Evolutionary conservation across 2,113 vertebrate species (phyloP).

Genomic region (Gorsachius goisagi): DNA sequence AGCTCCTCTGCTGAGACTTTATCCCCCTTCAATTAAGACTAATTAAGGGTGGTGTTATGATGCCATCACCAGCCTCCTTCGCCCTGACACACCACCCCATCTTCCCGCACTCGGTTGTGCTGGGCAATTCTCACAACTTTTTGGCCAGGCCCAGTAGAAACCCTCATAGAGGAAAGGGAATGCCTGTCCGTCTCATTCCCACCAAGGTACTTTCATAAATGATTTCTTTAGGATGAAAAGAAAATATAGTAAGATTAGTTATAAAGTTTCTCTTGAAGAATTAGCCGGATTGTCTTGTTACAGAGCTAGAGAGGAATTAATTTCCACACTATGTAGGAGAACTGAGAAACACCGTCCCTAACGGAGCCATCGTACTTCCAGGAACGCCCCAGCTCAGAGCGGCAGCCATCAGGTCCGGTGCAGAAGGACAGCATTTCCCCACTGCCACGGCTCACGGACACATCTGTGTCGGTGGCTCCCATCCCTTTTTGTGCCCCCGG

Average conservation of each 20-base stretch:
- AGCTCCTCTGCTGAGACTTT: background rate
- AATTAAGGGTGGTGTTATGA: background rate
- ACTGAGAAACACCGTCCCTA: background rate
- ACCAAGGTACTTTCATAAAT: background rate
- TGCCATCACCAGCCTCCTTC: background rate
- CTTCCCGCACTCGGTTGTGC: rapidly evolving
- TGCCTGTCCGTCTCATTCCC: background rate
- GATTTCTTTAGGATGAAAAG: background rate
- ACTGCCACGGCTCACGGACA: background rate
- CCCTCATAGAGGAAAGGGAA: background rate
- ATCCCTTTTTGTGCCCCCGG: background rate
- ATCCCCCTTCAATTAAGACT: background rate
- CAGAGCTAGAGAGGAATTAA: background rate
- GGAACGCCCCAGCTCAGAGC: background rate
- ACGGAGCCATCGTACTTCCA: background rate
- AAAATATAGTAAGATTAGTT: background rate
- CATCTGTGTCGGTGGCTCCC: background rate
- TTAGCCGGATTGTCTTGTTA: background rate
- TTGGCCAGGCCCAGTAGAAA: background rate
- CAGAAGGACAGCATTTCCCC: background rate
- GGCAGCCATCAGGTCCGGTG: background rate
- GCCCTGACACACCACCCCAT: background rate
- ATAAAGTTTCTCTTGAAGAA: background rate
- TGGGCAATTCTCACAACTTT: background rate
- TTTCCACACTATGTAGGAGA: background rate